Percentiles rank a stretch among this genome's conserved stretches.
These are phyloP conservation scores for Temnothorax ravouxi DNA, from an alignment of 2,888 invertebrate species.

Conservation along the genomic window DNA sequence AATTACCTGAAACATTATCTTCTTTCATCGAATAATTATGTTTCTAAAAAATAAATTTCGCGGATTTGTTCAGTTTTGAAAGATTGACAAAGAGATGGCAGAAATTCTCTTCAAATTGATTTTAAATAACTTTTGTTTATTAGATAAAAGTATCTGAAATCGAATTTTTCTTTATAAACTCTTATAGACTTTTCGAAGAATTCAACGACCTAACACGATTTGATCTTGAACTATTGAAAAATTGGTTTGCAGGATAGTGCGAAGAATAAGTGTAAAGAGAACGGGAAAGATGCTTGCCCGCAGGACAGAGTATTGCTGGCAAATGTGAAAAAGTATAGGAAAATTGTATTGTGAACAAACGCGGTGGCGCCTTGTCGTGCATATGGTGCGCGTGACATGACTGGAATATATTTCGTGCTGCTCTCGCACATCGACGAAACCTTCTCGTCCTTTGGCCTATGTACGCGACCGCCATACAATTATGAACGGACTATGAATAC, in stretches of 20 bases:
- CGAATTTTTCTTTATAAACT: background rate
- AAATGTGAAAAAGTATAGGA: constrained; percentile 60
- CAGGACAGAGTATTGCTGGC: constrained; percentile 19
- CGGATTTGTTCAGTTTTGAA: background rate
- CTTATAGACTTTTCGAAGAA: background rate
- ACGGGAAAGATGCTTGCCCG: constrained; percentile 22
- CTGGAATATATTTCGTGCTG: constrained; percentile 55
- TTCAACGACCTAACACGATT: background rate
- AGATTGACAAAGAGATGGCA: background rate
- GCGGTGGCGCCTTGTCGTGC: constrained; percentile 67
- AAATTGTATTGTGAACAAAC: constrained; percentile 69
- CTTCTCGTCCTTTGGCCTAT: constrained; percentile 45
- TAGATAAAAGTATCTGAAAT: background rate
- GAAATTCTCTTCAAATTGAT: background rate
- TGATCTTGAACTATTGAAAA: background rate
- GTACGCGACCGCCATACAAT: constrained; percentile 51
- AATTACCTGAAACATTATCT: background rate
- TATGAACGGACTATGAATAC: constrained; percentile 45
- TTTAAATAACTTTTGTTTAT: background rate
- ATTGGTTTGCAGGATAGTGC: constrained; percentile 13
- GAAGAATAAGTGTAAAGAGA: background rate
- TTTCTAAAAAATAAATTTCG: background rate
- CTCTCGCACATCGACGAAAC: constrained; percentile 36
- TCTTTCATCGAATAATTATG: background rate
- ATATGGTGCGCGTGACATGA: constrained; percentile 69